phyloP scores from a whole-genome alignment of 2,113 vertebrate genomes.

The Xiphorhynchus elegans region DNA sequence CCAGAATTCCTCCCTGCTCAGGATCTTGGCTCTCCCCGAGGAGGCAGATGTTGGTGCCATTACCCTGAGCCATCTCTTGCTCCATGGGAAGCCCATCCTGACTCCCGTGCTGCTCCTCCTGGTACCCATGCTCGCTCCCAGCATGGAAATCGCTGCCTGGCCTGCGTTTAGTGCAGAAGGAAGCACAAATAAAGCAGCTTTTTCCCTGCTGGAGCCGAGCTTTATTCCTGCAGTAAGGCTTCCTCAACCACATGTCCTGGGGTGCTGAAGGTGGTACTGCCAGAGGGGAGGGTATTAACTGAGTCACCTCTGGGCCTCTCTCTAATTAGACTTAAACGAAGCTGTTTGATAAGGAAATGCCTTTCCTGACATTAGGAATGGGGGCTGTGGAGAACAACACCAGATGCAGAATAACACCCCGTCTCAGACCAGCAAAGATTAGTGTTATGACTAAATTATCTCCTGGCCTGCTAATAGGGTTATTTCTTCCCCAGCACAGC shows the following conservation, averaged over 20 bases:
- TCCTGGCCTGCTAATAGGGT: conserved; percentile 54
- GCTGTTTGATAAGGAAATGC: conserved; percentile 61
- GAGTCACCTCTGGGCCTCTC: conserved; percentile 37
- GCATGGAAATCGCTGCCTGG: not conserved
- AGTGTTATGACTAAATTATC: conserved; percentile 47
- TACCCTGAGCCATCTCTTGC: rapidly evolving
- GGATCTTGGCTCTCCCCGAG: not conserved
- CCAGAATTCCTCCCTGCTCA: not conserved
- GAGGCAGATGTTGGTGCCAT: conserved; percentile 13
- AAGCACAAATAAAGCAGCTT: not conserved
- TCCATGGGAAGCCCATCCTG: not conserved
- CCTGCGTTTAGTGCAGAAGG: not conserved
- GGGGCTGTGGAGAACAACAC: conserved; percentile 31
- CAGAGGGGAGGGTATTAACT: conserved; percentile 45
- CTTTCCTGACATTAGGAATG: conserved; percentile 40
- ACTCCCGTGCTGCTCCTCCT: not conserved
- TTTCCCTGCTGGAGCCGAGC: conserved; percentile 10
- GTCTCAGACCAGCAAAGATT: conserved; percentile 59
- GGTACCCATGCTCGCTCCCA: not conserved
- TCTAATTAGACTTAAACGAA: conserved; percentile 74
- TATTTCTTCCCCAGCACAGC: conserved; percentile 58
- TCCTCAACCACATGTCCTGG: conserved; percentile 50
- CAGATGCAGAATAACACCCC: conserved; percentile 35
- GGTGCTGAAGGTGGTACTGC: not conserved
- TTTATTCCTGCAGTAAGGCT: not conserved